Evolutionary conservation across 1,140 invertebrate genomes (phyloP), one percentile per base, ranked within the genome.

Genomic region (Trichogramma pretiosum): DNA sequence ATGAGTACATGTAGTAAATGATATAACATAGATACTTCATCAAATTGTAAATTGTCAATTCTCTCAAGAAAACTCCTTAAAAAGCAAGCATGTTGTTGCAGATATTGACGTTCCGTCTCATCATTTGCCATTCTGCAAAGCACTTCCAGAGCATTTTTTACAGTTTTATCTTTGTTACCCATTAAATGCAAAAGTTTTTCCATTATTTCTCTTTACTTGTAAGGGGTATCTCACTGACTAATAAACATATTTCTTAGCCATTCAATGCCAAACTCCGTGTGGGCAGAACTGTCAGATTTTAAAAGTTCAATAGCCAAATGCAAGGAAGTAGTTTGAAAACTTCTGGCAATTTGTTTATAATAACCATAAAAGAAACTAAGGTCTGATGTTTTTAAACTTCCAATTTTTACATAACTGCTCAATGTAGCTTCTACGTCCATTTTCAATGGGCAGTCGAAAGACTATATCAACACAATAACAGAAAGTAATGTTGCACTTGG

Each of bases 21-120:
- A 72, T 65, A 59, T 68, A 79, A 67, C 71, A 74, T 50, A 62
- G 70, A 46, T 61, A 77, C 74, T 59, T 81, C 77, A n/a, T 73
- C 67, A 4, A 81, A 60, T 28, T 69, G 64, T 26, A 81, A 65
- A 40, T 74, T 70, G 51, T 75, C 72, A 1, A 81, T 55, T 53
- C 77, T 77, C 50, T 80, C 78, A 3, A 83, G 56, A 30, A 82
- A 57, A 13, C 74, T 62, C 67, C 72, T 65, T 9, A 76, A 55
- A 40, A 67, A 59, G 19, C 63, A 52, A 9, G 62, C 68, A 40
- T 76, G 70, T 10, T 57, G 53, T 48, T 69, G 56, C 13, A 75
- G 39, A 44, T 54, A 62, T n/a, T 56, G 30, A 41, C 56, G 51
- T 19, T 68, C 67, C 1, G 54, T 55, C 5, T 59, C 49, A 26